Conservation (phyloP, 2,113 vertebrate genomes). For the human region GRCh38 chr11:124847501-124848000, state of each 20-base stretch:
- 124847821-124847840: background rate
- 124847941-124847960: background rate
- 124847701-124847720: background rate
- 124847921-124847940: background rate
- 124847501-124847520: background rate
- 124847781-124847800: background rate
- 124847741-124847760: background rate
- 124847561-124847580: background rate
- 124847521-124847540: background rate
- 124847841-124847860: background rate
- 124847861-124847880: background rate
- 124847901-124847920: background rate
- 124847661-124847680: background rate
- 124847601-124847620: background rate
- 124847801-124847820: background rate
- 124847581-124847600: background rate
- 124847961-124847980: background rate
- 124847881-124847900: background rate
- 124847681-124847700: background rate
- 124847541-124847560: background rate
- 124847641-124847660: background rate
- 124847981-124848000: background rate
- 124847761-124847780: background rate
- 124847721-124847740: background rate
- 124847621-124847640: background rate